Conservation (phyloP, 1,140 invertebrate genomes). For the Drosophila albomicans region DNA sequence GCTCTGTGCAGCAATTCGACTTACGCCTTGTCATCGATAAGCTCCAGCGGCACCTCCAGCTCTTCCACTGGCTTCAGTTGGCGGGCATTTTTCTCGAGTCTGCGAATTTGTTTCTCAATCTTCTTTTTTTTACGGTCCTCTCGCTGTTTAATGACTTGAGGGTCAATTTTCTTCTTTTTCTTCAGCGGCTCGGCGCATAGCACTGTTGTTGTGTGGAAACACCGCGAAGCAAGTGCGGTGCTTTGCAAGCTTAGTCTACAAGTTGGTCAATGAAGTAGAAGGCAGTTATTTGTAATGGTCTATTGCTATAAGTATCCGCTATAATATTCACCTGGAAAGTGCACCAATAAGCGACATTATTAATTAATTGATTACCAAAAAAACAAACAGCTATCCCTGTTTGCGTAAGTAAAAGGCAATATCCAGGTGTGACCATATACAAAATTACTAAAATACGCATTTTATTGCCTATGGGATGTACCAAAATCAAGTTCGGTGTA, state of each 20-base stretch:
- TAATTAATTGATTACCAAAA: constrained; percentile 1
- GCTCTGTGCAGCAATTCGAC: constrained; percentile 1
- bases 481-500: too few relatives aligned
- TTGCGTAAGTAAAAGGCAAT: constrained; percentile 41
- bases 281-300: background rate
- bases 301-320: background rate
- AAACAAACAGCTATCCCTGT: constrained; percentile 39
- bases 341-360: constrained; percentile 66
- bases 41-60: constrained; percentile 88
- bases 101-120: constrained; percentile 93
- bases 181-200: constrained; percentile 91
- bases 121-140: constrained; percentile 92
- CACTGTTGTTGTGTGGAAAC: constrained; percentile 67
- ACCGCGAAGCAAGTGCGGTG: constrained; percentile 34
- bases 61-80: constrained; percentile 94
- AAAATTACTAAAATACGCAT: too few relatives aligned
- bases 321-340: constrained; percentile 47
- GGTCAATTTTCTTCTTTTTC: constrained; percentile 95
- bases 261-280: background rate
- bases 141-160: constrained; percentile 89
- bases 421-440: too few relatives aligned
- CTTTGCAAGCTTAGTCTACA: constrained; percentile 56
- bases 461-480: too few relatives aligned
- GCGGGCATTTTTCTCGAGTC: constrained; percentile 90
- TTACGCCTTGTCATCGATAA: constrained; percentile 89